These are phyloP conservation scores for Acanthopleura granulata DNA, from an alignment of 2,888 invertebrate species.

Conservation along the genomic window DNA sequence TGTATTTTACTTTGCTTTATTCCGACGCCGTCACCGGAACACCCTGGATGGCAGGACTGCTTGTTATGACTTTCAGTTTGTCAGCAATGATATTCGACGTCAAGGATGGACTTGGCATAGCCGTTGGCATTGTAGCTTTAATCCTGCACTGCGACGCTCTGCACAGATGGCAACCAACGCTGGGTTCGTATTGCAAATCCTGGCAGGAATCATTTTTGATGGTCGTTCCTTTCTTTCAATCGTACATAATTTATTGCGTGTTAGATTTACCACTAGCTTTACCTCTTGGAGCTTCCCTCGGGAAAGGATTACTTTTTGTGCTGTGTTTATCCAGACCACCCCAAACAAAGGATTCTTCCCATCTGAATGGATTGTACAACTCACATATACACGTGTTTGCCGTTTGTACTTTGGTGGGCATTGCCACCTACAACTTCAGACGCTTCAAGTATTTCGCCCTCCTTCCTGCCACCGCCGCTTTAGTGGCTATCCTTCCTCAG, in stretches of 20 bases:
- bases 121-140: slow-evolving; percentile 34
- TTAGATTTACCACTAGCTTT: neutral
- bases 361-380: slow-evolving; percentile 20
- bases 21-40: neutral
- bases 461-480: slow-evolving; percentile 22
- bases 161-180: slow-evolving; percentile 30
- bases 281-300: slow-evolving; percentile 36
- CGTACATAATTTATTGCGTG: slow-evolving; percentile 28
- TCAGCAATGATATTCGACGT: slow-evolving; percentile 33
- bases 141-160: slow-evolving; percentile 34
- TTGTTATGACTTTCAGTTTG: slow-evolving; percentile 27
- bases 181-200: slow-evolving; percentile 19
- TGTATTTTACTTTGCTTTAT: slow-evolving; percentile 30
- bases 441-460: slow-evolving; percentile 22
- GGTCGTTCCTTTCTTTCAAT: slow-evolving; percentile 29
- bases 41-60: slow-evolving; percentile 33
- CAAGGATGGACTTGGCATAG: slow-evolving; percentile 40
- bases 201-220: slow-evolving; percentile 26
- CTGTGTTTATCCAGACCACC: slow-evolving; percentile 33
- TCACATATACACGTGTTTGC: slow-evolving; percentile 30
- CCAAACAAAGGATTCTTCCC: slow-evolving; percentile 11
- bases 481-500: slow-evolving; percentile 24
- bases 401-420: slow-evolving; percentile 28
- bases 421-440: slow-evolving; percentile 26
- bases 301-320: slow-evolving; percentile 35